Percentiles rank a stretch among this genome's conserved stretches.
phyloP scores from a whole-genome alignment of 2,113 vertebrate species.

The Platichthys stellatus region DNA sequence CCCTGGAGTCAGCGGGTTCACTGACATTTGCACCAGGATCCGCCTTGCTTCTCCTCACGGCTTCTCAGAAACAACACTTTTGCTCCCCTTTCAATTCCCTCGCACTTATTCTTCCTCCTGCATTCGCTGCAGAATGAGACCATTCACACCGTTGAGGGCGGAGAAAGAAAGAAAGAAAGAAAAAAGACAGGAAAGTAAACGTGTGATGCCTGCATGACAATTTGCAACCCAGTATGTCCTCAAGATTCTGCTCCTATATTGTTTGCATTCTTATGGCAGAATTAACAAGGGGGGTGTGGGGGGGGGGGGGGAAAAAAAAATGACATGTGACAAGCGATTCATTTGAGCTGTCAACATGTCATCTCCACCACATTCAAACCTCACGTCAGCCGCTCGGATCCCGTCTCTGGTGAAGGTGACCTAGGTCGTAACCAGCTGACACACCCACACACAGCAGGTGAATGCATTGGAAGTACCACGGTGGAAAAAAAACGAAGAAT shows the following conservation, averaged over 20 bases:
- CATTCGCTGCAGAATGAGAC: conserved; percentile 53
- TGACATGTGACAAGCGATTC: conserved; percentile 75
- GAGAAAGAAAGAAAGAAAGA: conserved; percentile 13
- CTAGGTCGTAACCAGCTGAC: conserved; percentile 72
- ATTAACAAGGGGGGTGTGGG: conserved; percentile 64
- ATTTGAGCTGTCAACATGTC: conserved; percentile 81
- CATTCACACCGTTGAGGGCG: conserved; percentile 54
- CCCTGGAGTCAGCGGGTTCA: conserved; percentile 74
- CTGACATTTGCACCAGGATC: conserved; percentile 79
- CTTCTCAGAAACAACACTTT: conserved; percentile 62
- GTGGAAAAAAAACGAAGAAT: conserved; percentile 9
- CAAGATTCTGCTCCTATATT: conserved; percentile 51
- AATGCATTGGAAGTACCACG: conserved; percentile 50
- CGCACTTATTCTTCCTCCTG: conserved; percentile 58
- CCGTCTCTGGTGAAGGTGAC: conserved; percentile 73
- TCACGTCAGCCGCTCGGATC: conserved; percentile 54
- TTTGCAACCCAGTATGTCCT: conserved; percentile 50
- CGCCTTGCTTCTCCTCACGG: conserved; percentile 59
- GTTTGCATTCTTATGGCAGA: conserved; percentile 65
- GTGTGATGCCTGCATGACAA: conserved; percentile 48
- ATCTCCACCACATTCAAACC: conserved; percentile 74
- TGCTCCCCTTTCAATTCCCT: conserved; percentile 57
- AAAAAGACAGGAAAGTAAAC: conserved; percentile 46
- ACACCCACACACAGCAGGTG: conserved; percentile 74
- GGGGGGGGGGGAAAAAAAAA: conserved; percentile 18